Base-by-base conservation (phyloP, 2,888 invertebrate species). In the Matsumyia berberina region DNA sequence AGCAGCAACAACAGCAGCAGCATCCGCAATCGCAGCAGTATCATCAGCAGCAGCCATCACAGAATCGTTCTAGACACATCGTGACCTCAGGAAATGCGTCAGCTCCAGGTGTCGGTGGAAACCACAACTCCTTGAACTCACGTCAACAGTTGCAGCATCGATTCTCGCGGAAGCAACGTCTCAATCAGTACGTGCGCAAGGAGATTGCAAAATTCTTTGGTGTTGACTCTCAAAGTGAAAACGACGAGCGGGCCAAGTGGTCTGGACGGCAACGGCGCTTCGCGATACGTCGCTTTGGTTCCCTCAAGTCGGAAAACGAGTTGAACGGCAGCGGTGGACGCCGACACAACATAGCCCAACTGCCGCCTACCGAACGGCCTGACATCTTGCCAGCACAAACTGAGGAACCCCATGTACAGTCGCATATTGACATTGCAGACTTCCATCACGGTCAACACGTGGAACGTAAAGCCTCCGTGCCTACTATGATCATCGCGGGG, bases 181-280 rank as follows among this genome's bases (percentile, higher is more conserved):
- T 92, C 0, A 90, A 89, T 1, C 90, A 89, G 24, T 92, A 91
- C 64, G 86, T 92, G 24, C 88, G 89, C 6, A 89, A 90, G 0
- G 90, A 91, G 76, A 89, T 92, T 11, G 88, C 91, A 0, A 89
- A 89, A 5, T 92, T 92, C 72, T 92, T 92, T 64, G 92, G 92
- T 1, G 91, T 92, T 0, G 92, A 92, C 49, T 67, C 86, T 0
- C 89, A 89, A 49, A 90, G 89, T 0, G 92, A 92, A 74, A 89
- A 89, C 0, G 89, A 89, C 2, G 91, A 92, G 66, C 89, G 88
- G 3, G 86, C 80, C 1, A 87, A 91, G 31, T 92, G 92, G 92
- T 87, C 88, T 35, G 91, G 91, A 2, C 88, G 92, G 0, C 92
- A 92, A 69, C 88, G 90, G 0, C 90, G 92, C 0, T 86, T 92